These are phyloP conservation scores for Champsocephalus esox DNA, from an alignment of 2,797 vertebrate species.

Conservation along the genomic window DNA sequence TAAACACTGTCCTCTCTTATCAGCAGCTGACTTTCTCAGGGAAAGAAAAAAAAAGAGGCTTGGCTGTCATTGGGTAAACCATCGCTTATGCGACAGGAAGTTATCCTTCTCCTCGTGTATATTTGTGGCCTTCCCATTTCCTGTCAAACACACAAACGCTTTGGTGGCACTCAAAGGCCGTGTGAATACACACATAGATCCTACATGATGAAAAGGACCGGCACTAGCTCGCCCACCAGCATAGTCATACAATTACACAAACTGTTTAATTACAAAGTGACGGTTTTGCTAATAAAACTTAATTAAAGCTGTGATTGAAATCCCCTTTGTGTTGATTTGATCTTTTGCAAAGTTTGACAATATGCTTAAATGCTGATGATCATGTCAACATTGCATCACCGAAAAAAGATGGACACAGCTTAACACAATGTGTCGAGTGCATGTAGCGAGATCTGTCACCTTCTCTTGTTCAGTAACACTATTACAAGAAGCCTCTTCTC, in stretches of 20 bases:
- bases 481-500: slow-evolving; percentile 13
- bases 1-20: slow-evolving; percentile 63
- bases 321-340: neutral
- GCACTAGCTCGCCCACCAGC: slow-evolving; percentile 7
- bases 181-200: slow-evolving; percentile 50
- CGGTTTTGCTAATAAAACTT: slow-evolving; percentile 31
- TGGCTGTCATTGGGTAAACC: slow-evolving; percentile 40
- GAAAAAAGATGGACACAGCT: neutral
- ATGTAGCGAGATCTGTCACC: slow-evolving; percentile 23
- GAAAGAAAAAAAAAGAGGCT: slow-evolving; percentile 6
- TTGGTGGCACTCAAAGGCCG: slow-evolving; percentile 38
- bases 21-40: slow-evolving; percentile 60
- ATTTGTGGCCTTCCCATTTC: slow-evolving; percentile 76
- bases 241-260: slow-evolving; percentile 44
- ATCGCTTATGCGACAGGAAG: slow-evolving; percentile 64
- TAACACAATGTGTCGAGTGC: neutral
- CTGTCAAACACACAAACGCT: slow-evolving; percentile 53
- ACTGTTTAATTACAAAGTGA: slow-evolving; percentile 37
- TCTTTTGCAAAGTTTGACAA: neutral
- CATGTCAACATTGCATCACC: neutral
- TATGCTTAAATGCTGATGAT: neutral
- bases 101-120: slow-evolving; percentile 67
- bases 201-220: slow-evolving; percentile 37
- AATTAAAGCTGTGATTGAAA: slow-evolving; percentile 3
- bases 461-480: slow-evolving; percentile 23